A percentile compares a stretch with the other conserved stretches of the same genome.
phyloP scores from a whole-genome alignment of 2,888 invertebrate genomes.

The Luperina nickerlii region DNA sequence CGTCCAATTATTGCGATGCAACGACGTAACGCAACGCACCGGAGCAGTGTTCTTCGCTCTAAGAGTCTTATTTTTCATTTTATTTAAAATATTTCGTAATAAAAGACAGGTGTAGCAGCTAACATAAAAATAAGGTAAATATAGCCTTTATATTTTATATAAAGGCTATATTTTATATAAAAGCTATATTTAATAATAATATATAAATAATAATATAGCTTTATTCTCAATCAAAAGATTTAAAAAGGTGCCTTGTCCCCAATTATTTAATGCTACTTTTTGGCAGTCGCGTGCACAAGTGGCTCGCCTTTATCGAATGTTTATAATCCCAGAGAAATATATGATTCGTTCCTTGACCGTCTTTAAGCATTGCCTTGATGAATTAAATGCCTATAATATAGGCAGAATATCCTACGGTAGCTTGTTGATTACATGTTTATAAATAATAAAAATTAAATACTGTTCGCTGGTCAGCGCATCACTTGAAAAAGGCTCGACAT shows the following conservation, averaged over 20 bases:
- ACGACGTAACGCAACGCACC: too few relatives aligned
- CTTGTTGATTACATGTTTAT: conserved; percentile 1
- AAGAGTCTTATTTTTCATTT: neutral
- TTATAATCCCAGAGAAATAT: conserved; percentile 52
- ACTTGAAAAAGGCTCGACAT: too few relatives aligned
- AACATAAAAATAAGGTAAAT: neutral
- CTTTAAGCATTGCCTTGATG: conserved; percentile 40
- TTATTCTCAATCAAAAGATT: conserved; percentile 7
- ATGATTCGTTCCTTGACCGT: conserved; percentile 58
- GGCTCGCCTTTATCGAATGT: conserved; percentile 50
- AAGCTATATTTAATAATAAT: too few relatives aligned
- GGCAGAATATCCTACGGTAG: neutral
- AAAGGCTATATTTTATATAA: too few relatives aligned
- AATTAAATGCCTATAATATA: conserved; percentile 14
- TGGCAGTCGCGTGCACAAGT: conserved; percentile 26
- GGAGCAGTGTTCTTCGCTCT: neutral
- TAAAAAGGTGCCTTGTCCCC: conserved; percentile 43
- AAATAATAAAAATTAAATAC: neutral
- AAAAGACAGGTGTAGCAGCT: neutral
- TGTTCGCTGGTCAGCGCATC: too few relatives aligned
- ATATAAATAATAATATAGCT: too few relatives aligned
- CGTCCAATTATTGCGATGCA: too few relatives aligned
- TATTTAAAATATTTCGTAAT: neutral
- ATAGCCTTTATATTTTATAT: neutral
- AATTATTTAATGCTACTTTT: conserved; percentile 31